These are phyloP conservation scores for Synergus japonicus DNA, from an alignment of 2,888 invertebrate species.

Conservation along the genomic window DNA sequence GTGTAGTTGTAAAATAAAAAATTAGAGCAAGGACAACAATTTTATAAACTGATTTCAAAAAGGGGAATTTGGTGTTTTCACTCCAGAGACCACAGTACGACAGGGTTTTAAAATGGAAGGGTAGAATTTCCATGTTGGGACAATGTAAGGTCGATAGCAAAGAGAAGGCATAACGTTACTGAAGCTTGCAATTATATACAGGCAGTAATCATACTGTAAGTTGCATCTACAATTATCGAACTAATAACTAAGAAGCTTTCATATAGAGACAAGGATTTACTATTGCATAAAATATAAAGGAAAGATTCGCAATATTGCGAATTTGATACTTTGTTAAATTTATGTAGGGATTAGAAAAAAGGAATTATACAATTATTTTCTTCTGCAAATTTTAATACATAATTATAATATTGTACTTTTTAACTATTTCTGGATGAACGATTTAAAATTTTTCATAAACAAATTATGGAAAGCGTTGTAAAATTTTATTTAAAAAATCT, in stretches of 20 bases:
- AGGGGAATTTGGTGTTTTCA: slow-evolving; percentile 15
- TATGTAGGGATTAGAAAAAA: no score
- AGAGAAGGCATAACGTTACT: not conserved
- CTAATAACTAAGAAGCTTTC: not conserved
- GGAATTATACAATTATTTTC: no score
- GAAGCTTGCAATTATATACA: slow-evolving; percentile 1
- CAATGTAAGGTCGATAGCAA: not conserved
- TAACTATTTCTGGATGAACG: no score
- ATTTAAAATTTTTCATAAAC: no score
- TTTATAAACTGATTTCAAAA: slow-evolving; percentile 41
- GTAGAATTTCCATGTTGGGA: slow-evolving; percentile 48
- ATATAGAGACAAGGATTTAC: not conserved
- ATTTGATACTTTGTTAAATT: no score
- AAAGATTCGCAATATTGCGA: no score
- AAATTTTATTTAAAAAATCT: no score
- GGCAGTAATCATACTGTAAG: not conserved
- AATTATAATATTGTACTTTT: no score
- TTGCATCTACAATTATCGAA: not conserved
- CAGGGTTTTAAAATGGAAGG: slow-evolving; percentile 42
- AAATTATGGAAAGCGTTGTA: no score
- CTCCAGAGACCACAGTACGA: slow-evolving; percentile 47
- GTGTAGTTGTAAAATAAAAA: slow-evolving; percentile 30
- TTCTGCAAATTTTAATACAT: no score
- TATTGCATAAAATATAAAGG: not conserved
- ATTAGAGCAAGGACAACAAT: slow-evolving; percentile 22